Percentiles rank a stretch among this genome's conserved stretches.
phyloP scores from a whole-genome alignment of 2,113 vertebrate species.

The Thomomys bottae region DNA sequence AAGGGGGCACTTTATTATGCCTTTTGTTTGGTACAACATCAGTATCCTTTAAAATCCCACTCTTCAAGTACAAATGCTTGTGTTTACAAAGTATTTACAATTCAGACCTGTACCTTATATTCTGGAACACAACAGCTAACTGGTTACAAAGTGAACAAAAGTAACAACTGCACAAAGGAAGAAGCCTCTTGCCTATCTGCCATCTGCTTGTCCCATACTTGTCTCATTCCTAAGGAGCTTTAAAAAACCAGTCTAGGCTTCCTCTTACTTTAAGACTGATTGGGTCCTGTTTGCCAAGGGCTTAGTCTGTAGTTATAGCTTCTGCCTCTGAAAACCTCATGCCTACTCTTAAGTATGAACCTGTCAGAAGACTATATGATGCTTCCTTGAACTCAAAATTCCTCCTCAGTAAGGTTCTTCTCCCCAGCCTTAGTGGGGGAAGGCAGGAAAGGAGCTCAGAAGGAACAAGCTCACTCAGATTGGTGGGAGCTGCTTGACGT shows the following conservation, averaged over 20 bases:
- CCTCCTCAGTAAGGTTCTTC: too few relatives aligned
- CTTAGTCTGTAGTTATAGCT: too few relatives aligned
- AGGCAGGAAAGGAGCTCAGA: background rate
- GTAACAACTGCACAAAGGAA: fast-evolving
- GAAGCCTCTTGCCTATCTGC: background rate
- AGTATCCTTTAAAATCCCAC: slow-evolving; percentile 64
- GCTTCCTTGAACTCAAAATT: too few relatives aligned
- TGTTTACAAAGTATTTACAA: slow-evolving; percentile 79
- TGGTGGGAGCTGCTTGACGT: background rate
- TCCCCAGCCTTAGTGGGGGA: background rate
- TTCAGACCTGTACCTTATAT: slow-evolving; percentile 30
- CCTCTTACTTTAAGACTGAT: too few relatives aligned
- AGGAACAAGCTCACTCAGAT: background rate
- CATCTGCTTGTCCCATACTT: background rate
- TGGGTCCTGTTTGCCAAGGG: too few relatives aligned
- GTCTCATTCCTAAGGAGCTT: background rate
- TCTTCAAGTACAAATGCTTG: slow-evolving; percentile 69
- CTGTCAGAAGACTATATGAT: too few relatives aligned
- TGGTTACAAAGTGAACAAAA: background rate
- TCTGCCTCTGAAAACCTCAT: too few relatives aligned
- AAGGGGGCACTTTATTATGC: slow-evolving; percentile 74
- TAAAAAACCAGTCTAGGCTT: background rate
- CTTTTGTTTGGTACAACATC: slow-evolving; percentile 29
- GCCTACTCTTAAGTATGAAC: too few relatives aligned
- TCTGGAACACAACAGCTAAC: background rate